Evolutionary conservation across 2,797 vertebrate species (phyloP).

Genomic region (Crocodylus rhombifer): DNA sequence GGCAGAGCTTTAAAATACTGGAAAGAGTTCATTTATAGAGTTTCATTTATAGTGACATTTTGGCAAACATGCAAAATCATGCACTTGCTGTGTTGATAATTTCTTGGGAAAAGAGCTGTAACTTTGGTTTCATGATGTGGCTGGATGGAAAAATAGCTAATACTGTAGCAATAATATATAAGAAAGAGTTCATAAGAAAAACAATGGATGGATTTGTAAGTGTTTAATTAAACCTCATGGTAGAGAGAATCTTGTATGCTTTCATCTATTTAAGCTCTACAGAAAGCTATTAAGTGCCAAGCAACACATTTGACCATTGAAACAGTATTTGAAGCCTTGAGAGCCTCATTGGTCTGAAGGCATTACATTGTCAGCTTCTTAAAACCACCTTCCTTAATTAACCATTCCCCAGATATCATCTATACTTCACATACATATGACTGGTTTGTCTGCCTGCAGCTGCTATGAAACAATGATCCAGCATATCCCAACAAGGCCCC

Average conservation of each 20-base stretch:
- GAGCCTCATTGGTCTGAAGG: not conserved
- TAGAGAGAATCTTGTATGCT: not conserved
- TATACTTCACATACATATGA: not conserved
- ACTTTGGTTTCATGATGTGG: not conserved
- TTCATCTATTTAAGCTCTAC: not conserved
- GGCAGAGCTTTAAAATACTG: constrained; percentile 5
- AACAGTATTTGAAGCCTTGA: not conserved
- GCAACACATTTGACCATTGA: not conserved
- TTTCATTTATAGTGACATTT: not conserved
- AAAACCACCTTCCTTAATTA: not conserved
- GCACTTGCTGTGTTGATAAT: constrained; percentile 32
- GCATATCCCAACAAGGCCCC: no score
- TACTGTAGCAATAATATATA: not conserved
- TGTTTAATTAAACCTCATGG: not conserved
- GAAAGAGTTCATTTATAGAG: constrained; percentile 8
- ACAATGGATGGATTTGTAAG: not conserved
- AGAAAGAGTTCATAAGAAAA: not conserved
- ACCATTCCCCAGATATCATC: no score
- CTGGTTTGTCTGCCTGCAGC: no score
- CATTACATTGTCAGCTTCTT: fast-evolving
- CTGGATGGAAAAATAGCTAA: not conserved
- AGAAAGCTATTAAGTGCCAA: not conserved
- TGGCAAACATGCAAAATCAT: constrained; percentile 20
- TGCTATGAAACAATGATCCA: no score
- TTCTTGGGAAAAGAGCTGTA: not conserved